Evolutionary conservation across 1,140 invertebrate species (phyloP).

Genomic region (Rhyacophila brunnea): DNA sequence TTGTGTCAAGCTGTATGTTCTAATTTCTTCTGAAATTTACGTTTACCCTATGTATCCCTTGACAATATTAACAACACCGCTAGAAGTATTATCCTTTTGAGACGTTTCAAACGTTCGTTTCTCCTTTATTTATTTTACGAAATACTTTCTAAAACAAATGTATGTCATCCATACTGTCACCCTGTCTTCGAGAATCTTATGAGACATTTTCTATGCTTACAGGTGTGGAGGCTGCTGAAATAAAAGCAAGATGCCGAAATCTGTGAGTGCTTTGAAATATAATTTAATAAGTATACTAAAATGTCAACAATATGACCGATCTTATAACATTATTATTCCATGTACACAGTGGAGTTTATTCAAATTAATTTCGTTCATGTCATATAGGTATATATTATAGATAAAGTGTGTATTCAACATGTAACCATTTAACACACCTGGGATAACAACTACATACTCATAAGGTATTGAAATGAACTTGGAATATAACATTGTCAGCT

Average conservation of each 20-base stretch:
- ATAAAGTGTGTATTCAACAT: no score
- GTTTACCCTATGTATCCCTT: not conserved
- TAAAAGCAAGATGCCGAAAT: constrained; percentile 26
- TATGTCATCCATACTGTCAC: constrained; percentile 28
- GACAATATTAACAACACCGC: no score
- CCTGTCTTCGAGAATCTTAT: constrained; percentile 14
- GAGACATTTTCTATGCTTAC: constrained; percentile 12
- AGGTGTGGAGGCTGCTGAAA: constrained; percentile 22
- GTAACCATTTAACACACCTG: no score
- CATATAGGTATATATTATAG: no score
- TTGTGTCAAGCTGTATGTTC: constrained; percentile 24
- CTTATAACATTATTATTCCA: no score
- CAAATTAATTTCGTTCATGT: no score
- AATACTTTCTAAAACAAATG: constrained; percentile 27
- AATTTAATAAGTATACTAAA: not conserved
- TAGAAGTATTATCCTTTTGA: no score
- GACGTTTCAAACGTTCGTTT: no score
- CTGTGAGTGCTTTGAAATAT: constrained; percentile 10
- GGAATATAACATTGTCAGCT: no score
- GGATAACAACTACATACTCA: no score
- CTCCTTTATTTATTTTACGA: constrained; percentile 4
- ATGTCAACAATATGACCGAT: not conserved
- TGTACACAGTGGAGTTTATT: no score
- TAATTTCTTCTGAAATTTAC: constrained; percentile 3
- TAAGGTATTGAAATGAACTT: no score